A percentile compares a stretch with the other conserved stretches of the same genome.
These are phyloP conservation scores for Villa cingulata DNA, from an alignment of 2,888 invertebrate species.

Conservation along the genomic window DNA sequence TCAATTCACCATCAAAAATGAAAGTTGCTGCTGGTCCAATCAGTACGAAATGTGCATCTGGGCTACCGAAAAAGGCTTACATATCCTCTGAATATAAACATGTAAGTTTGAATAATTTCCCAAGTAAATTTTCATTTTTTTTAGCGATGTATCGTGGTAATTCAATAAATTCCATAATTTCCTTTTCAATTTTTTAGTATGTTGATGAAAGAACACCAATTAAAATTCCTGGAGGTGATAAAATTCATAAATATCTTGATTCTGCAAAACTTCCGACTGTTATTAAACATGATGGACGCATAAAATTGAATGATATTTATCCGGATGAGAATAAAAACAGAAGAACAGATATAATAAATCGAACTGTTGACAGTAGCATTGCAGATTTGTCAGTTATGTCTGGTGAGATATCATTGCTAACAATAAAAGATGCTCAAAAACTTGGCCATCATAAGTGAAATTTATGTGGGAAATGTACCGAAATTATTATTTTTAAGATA, in stretches of 20 bases:
- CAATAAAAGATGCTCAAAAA: constrained; percentile 30
- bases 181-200: constrained; percentile 18
- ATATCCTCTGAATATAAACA: constrained; percentile 28
- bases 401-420: constrained; percentile 35
- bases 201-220: constrained; percentile 29
- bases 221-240: constrained; percentile 30
- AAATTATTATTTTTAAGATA: no score
- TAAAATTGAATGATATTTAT: neutral
- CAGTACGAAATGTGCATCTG: constrained; percentile 1
- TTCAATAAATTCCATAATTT: neutral
- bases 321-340: neutral
- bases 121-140: neutral
- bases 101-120: constrained; percentile 18
- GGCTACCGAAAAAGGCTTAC: constrained; percentile 32
- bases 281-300: constrained; percentile 28
- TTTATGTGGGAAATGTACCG: no score
- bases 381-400: constrained; percentile 33
- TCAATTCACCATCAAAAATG: neutral
- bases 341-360: constrained; percentile 6
- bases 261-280: constrained; percentile 27
- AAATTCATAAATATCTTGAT: constrained; percentile 28
- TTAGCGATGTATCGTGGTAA: no score
- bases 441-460: neutral
- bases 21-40: neutral
- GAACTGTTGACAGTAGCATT: constrained; percentile 24